Conservation (phyloP, 1,140 invertebrate species). For the Caerostris extrusa region DNA sequence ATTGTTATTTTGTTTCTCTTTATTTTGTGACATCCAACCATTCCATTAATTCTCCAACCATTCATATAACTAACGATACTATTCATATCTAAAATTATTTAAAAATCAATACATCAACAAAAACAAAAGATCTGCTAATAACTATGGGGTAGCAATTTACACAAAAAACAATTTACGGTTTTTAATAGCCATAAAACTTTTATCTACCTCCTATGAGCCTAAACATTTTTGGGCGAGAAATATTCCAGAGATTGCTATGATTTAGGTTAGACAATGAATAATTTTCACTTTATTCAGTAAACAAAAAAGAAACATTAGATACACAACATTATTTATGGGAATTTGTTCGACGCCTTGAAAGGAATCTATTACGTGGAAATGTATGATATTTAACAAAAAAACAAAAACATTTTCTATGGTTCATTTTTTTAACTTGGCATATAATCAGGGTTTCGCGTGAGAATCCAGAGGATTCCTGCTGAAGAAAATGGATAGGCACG, state of each 20-base stretch:
- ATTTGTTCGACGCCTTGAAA: slow-evolving; percentile 25
- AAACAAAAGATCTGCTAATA: too few species aligned
- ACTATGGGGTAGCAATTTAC: not conserved
- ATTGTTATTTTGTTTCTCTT: too few species aligned
- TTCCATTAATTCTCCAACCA: too few species aligned
- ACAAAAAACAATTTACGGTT: not conserved
- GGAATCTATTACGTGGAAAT: slow-evolving; percentile 17
- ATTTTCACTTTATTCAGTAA: slow-evolving; percentile 47
- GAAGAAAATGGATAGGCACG: slow-evolving; percentile 21
- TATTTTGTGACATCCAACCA: too few species aligned
- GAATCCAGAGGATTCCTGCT: not conserved
- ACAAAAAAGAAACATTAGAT: slow-evolving; percentile 52
- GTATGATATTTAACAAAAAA: slow-evolving; percentile 13
- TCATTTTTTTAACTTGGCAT: slow-evolving; percentile 31
- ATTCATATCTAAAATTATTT: too few species aligned
- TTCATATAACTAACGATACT: too few species aligned
- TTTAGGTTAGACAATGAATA: slow-evolving; percentile 1
- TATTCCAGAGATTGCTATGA: not conserved
- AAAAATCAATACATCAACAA: too few species aligned
- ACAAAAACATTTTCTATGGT: slow-evolving; percentile 10
- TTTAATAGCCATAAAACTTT: not conserved
- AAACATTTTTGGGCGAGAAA: not conserved
- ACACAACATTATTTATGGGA: slow-evolving; percentile 20
- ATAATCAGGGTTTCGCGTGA: slow-evolving; percentile 49
- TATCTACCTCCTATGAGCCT: not conserved